phyloP scores from a whole-genome alignment of 2,797 vertebrate species.

The Channallabes apus region DNA sequence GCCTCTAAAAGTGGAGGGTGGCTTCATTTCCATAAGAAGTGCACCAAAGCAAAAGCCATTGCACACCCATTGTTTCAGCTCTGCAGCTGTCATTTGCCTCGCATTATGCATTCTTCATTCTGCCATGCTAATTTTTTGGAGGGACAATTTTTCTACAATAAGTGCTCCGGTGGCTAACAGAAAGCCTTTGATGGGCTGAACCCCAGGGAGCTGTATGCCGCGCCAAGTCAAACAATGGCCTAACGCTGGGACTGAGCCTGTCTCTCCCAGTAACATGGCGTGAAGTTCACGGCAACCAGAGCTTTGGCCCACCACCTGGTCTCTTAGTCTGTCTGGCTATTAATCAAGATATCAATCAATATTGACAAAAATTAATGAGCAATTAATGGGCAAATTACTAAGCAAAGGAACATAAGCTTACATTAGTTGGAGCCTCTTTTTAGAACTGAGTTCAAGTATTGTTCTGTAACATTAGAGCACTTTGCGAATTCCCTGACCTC shows the following conservation, averaged over 20 bases:
- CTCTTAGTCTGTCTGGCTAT: slow-evolving; percentile 67
- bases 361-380: slow-evolving; percentile 40
- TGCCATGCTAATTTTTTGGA: slow-evolving; percentile 92
- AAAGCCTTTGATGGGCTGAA: slow-evolving; percentile 90
- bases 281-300: slow-evolving; percentile 79
- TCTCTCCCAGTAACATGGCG: slow-evolving; percentile 81
- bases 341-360: slow-evolving; percentile 81
- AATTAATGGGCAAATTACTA: slow-evolving; percentile 52
- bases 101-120: slow-evolving; percentile 91
- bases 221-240: slow-evolving; percentile 95
- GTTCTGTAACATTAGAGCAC: slow-evolving; percentile 28
- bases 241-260: slow-evolving; percentile 82
- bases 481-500: slow-evolving; percentile 23
- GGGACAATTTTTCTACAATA: slow-evolving; percentile 94
- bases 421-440: slow-evolving; percentile 11
- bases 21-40: slow-evolving; percentile 83
- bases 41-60: slow-evolving; percentile 82
- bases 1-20: slow-evolving; percentile 57
- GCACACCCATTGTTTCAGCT: slow-evolving; percentile 86
- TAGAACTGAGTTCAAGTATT: slow-evolving; percentile 11
- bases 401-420: slow-evolving; percentile 6
- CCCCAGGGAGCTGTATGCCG: slow-evolving; percentile 82
- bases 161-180: slow-evolving; percentile 87
- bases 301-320: slow-evolving; percentile 66
- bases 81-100: slow-evolving; percentile 95